Conservation (phyloP, 2,113 vertebrate species). For the Lontra canadensis region DNA sequence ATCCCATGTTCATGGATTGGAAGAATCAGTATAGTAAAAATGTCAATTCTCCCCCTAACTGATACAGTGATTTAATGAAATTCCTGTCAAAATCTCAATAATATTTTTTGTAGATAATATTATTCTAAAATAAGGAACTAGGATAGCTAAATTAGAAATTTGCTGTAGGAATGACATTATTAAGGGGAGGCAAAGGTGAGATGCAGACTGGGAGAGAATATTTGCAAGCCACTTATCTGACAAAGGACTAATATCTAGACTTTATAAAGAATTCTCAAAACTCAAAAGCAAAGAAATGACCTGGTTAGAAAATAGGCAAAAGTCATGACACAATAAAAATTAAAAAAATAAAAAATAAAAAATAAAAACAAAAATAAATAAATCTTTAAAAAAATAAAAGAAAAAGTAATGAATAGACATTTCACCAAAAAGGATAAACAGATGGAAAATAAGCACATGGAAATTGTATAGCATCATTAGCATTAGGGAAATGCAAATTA, state of each 20-base stretch:
- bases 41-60: not conserved
- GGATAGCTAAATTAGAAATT: not conserved
- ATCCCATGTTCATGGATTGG: not conserved
- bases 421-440: not conserved
- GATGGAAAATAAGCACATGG: not conserved
- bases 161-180: not conserved
- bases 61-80: not conserved
- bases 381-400: too few relatives aligned
- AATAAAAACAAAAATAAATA: too few relatives aligned
- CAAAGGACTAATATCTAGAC: not conserved
- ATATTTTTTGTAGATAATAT: not conserved
- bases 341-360: too few relatives aligned
- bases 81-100: not conserved
- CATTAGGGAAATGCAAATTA: not conserved
- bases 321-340: not conserved
- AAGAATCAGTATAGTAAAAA: not conserved
- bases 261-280: slow-evolving; percentile 24
- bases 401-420: not conserved
- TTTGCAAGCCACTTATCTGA: not conserved
- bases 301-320: not conserved
- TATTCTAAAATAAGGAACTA: not conserved
- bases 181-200: not conserved
- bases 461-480: not conserved
- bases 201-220: not conserved
- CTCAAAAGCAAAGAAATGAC: not conserved